These are phyloP conservation scores for Zelleria hepariella DNA, from an alignment of 2,888 invertebrate species.

Conservation along the genomic window DNA sequence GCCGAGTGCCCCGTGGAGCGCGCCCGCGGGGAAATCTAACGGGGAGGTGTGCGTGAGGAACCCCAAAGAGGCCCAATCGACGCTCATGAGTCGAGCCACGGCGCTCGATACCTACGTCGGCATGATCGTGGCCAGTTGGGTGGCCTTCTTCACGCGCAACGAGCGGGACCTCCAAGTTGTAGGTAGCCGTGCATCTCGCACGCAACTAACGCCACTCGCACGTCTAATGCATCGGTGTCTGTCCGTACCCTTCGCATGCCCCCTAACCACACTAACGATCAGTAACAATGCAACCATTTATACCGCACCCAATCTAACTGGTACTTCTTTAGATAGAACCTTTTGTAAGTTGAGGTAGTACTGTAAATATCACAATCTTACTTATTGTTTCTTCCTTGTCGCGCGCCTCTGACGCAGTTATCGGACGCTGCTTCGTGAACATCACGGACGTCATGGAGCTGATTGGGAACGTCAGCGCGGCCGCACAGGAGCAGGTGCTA, in stretches of 20 bases:
- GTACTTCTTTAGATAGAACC: not conserved
- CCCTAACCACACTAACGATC: not conserved
- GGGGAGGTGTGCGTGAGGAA: constrained; percentile 44
- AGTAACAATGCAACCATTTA: too few relatives aligned
- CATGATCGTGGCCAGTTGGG: constrained; percentile 59
- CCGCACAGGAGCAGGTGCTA: constrained; percentile 30
- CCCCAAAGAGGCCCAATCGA: constrained; percentile 41
- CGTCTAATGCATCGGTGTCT: not conserved
- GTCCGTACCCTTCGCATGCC: not conserved
- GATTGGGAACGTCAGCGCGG: constrained; percentile 14
- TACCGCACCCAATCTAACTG: not conserved
- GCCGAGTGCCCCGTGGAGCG: constrained; percentile 27
- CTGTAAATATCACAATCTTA: not conserved
- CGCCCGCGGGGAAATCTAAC: constrained; percentile 18
- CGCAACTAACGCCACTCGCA: constrained; percentile 1
- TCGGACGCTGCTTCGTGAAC: constrained; percentile 53
- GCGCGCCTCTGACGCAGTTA: constrained; percentile 32
- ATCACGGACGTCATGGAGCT: constrained; percentile 30
- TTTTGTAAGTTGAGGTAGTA: not conserved
- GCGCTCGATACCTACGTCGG: constrained; percentile 61
- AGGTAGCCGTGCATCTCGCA: constrained; percentile 33
- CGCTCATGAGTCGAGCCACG: constrained; percentile 50
- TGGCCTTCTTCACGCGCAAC: constrained; percentile 51
- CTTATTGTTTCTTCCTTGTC: not conserved
- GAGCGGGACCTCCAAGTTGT: constrained; percentile 56